Conservation (phyloP, 1,140 invertebrate species). For the fruit fly (Drosophila melanogaster) region Release_6_plus_ISO1_MT NT_033777.3:12581501-12582000, state of each 20-base stretch:
- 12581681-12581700: not conserved
- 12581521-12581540: not conserved
- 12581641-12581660: not conserved
- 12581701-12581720: not conserved
- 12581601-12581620: not conserved
- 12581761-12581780: constrained; percentile 18
- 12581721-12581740: constrained; percentile 2
- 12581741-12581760: constrained; percentile 21
- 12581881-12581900: constrained; percentile 73
- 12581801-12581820: constrained; percentile 49
- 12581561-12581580: not conserved
- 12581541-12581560: no score
- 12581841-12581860: constrained; percentile 41
- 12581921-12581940: constrained; percentile 42
- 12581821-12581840: constrained; percentile 40
- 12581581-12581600: not conserved
- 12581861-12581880: constrained; percentile 61
- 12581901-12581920: constrained; percentile 56
- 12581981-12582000: constrained; percentile 44
- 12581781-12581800: constrained; percentile 31
- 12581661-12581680: not conserved
- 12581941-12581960: constrained; percentile 49
- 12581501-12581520: no score
- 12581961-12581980: constrained; percentile 44
- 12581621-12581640: not conserved